Evolutionary conservation across 2,113 vertebrate species (phyloP).

Genomic region (Loxodonta africana): DNA sequence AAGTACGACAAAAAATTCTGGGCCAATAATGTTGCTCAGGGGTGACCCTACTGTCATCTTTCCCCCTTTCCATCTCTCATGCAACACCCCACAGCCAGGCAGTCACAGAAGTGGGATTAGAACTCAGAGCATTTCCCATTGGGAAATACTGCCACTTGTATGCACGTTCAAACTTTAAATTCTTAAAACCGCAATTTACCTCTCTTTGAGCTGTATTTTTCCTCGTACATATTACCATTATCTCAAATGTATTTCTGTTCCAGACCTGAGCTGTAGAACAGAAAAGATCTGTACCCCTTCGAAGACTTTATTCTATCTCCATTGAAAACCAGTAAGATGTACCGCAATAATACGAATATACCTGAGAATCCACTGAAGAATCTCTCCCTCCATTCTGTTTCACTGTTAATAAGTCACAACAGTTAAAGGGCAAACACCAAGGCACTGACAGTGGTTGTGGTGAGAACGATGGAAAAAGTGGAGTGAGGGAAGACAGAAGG

Average conservation of each 20-base stretch:
- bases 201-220: background rate
- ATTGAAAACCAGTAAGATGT: slow-evolving; percentile 22
- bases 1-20: background rate
- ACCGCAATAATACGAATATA: background rate
- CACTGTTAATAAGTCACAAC: background rate
- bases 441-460: background rate
- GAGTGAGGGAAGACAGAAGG: background rate
- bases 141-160: background rate
- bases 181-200: background rate
- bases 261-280: background rate
- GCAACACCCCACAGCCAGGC: background rate
- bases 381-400: background rate
- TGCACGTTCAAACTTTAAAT: background rate
- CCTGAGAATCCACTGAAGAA: background rate
- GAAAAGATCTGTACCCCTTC: background rate
- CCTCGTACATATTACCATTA: background rate
- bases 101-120: background rate
- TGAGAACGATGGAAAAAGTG: background rate
- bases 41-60: background rate
- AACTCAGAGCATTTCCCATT: background rate
- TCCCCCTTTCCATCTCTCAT: background rate
- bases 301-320: background rate
- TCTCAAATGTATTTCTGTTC: slow-evolving; percentile 22
- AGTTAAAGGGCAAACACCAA: slow-evolving; percentile 31
- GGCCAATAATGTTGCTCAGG: background rate